Base-by-base conservation (phyloP, 2,797 vertebrate genomes). In the Sebastes cheni region DNA sequence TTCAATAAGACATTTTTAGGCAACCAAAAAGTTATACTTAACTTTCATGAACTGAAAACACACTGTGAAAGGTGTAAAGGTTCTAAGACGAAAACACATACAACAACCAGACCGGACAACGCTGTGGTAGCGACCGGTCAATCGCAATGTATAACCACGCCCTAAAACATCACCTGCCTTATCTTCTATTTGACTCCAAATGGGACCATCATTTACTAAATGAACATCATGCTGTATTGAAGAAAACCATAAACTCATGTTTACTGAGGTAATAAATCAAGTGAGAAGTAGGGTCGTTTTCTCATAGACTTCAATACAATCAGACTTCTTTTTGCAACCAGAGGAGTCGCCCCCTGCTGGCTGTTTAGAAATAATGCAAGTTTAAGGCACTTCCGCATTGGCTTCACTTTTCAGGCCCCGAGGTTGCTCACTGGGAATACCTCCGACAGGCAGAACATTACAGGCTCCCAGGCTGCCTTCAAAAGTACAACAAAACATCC, bases 401-500 rank as follows among this genome's bases (percentile, higher is more conserved):
- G 9, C 50, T 22, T 54, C 50, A 54, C 50, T 54, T 54, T 54
- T 54, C 20, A 54, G 50, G 2, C n/a, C 50, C 8, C 0, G 50
- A 54, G 4, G 50, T 54, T 54, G 20, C n/a, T 9, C 50, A 54
- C 50, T 54, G 50, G 50, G 68, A 86, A 81, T 72, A 73, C 59
- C 60, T 83, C 81, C 8, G 20, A 65, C 89, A 82, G 87, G 75
- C 83, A 55, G 80, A 88, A 82, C 84, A 88, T 88, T 79, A 77
- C 73, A 66, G 58, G 70, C 81, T 93, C 91, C 88, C 87, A 81
- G 82, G 88, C 87, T 88, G 88, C 88, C 83, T 90, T 90, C 89
- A 91, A 42, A 92, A 91, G 89, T 91, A 91, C 81, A 88, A 88
- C 84, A 88, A 90, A 92, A 90, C 88, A 90, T 84, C 92, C 84